Conservation (phyloP, 2,113 vertebrate genomes). For the Zosterops lateralis region DNA sequence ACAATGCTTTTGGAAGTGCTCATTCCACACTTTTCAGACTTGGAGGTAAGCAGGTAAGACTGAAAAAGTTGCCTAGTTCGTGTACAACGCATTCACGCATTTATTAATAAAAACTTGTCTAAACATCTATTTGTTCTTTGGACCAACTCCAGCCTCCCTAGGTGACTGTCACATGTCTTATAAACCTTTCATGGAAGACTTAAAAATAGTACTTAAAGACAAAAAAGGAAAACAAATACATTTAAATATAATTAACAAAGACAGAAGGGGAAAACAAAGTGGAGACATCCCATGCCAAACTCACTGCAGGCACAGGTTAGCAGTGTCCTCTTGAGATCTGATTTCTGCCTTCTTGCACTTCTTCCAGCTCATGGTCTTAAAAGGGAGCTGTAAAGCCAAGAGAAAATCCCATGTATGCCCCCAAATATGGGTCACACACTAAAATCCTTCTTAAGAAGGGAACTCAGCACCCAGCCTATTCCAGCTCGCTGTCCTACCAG, state of each 20-base stretch:
- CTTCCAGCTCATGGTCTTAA: not conserved
- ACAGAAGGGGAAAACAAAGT: not conserved
- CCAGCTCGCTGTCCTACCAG: not conserved
- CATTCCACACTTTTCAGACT: slow-evolving; percentile 1
- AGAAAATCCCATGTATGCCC: not conserved
- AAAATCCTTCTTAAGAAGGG: not conserved
- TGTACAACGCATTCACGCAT: not conserved
- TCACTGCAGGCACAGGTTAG: not conserved
- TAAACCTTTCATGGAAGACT: slow-evolving; percentile 55
- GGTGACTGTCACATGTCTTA: slow-evolving; percentile 22
- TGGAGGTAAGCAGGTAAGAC: not conserved
- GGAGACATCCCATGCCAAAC: not conserved
- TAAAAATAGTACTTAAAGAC: slow-evolving; percentile 12
- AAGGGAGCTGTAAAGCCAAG: not conserved
- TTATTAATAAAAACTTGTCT: slow-evolving; percentile 38
- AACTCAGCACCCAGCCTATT: not conserved
- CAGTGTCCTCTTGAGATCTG: not conserved
- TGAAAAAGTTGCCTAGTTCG: not conserved
- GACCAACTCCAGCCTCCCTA: slow-evolving; percentile 44
- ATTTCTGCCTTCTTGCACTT: not conserved
- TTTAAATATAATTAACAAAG: slow-evolving; percentile 19
- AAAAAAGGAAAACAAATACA: slow-evolving; percentile 22
- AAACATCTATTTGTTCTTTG: slow-evolving; percentile 60
- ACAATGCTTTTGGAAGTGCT: not conserved
- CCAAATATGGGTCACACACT: not conserved